Percentiles rank a stretch among this genome's conserved stretches.
These are phyloP conservation scores for Bufo gargarizans DNA, from an alignment of 2,113 vertebrate species.

Conservation along the genomic window DNA sequence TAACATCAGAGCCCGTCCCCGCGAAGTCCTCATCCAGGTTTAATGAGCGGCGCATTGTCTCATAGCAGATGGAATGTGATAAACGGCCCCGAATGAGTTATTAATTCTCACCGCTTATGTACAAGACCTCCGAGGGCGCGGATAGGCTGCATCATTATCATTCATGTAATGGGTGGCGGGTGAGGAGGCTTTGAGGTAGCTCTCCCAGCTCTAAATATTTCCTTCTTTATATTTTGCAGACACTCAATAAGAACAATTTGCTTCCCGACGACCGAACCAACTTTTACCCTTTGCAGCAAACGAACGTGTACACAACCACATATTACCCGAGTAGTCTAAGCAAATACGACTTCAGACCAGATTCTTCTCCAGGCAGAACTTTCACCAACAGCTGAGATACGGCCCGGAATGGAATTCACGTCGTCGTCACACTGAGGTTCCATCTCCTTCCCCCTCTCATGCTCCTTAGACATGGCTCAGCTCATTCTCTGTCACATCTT, in stretches of 20 bases:
- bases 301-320: slow-evolving; percentile 97
- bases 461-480: slow-evolving; percentile 19
- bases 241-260: slow-evolving; percentile 98
- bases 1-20: background rate
- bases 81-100: slow-evolving; percentile 18
- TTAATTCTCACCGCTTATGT: slow-evolving; percentile 20
- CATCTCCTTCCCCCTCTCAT: slow-evolving; percentile 28
- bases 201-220: background rate
- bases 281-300: slow-evolving; percentile 94
- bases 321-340: slow-evolving; percentile 93
- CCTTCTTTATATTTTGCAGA: slow-evolving; percentile 73
- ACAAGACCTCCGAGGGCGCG: background rate
- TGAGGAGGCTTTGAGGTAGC: background rate
- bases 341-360: slow-evolving; percentile 93
- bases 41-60: slow-evolving; percentile 20
- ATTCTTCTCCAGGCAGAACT: slow-evolving; percentile 92
- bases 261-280: slow-evolving; percentile 93
- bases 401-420: background rate
- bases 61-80: slow-evolving; percentile 1
- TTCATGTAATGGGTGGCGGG: background rate
- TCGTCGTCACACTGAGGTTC: slow-evolving; percentile 19
- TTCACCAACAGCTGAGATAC: slow-evolving; percentile 92
- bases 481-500: background rate
- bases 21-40: background rate
- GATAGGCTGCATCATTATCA: background rate